Evolutionary conservation across 2,888 invertebrate species (phyloP), one percentile per base, ranked within the genome.

Genomic region (Caenorhabditis sp.): DNA sequence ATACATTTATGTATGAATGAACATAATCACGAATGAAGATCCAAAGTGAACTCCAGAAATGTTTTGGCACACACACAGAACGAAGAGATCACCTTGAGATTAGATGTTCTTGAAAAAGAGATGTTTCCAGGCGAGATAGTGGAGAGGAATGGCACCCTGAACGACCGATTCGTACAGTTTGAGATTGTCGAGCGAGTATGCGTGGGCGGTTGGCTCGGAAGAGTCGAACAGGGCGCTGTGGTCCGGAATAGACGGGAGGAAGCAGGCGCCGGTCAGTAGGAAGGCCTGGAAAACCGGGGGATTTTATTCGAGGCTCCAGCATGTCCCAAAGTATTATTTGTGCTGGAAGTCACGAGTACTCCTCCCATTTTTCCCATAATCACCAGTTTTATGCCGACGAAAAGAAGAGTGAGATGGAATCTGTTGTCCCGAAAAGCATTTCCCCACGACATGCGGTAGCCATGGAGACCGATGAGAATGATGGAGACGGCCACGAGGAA

Each of bases 71-170:
- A 30, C 41, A 41, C 2, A 41, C 20, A 43, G 4, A 43, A 1
- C 35, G 35, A 35, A 13, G 35, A 35, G 13, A 35, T 13, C 9
- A 30, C 6, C n/a, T n/a, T n/a, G 27, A 30, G 13, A 32, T 62
- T 41, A 65, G 35, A 37, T 43, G n/a, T 68, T 26, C 24, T 52
- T 58, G 41, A 68, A 68, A 15, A 68, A 68, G 6, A 68, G 13
- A 41, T 68, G 68, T 35, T 68, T 68, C 68, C 68, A 68, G 0
- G 68, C 58, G 27, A 68, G 50, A 43, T 68, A 68, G 32, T 68
- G 68, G 13, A 68, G n/a, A n/a, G 68, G 68, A 8, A 68, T 32
- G 8, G 58, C 68, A 50, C 68, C 58, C 24, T 58, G 68, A 17
- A 68, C 26, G 5, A 68, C 68, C 0, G 68, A 68, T 35, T 68